Evolutionary conservation across 2,113 vertebrate species (phyloP).

Genomic region (Sceloporus undulatus): DNA sequence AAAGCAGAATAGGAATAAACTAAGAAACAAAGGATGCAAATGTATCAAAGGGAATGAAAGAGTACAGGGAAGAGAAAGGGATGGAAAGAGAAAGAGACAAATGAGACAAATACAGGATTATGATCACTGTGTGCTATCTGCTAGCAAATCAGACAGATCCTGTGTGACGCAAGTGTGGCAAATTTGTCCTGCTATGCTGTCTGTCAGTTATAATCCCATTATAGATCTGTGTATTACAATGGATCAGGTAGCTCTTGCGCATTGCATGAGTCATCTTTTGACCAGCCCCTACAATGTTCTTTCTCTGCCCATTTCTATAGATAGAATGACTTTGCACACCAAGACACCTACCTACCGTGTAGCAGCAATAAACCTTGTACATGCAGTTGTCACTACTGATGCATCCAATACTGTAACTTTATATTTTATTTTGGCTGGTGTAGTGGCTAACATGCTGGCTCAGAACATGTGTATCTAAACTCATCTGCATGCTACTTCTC

Average conservation of each 20-base stretch:
- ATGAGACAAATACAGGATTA: not conserved
- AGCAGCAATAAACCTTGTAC: not conserved
- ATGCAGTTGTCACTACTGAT: not conserved
- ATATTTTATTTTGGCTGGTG: not conserved
- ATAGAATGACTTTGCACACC: not conserved
- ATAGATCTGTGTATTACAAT: not conserved
- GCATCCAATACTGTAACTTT: not conserved
- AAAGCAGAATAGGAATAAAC: not conserved
- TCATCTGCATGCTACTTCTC: not conserved
- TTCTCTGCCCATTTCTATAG: not conserved
- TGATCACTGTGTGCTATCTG: not conserved
- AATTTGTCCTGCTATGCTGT: not conserved
- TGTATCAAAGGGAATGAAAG: not conserved
- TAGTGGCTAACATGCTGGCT: not conserved
- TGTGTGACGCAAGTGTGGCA: not conserved
- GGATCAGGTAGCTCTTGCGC: not conserved
- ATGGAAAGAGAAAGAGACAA: not conserved
- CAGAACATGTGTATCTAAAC: not conserved
- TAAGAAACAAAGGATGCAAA: not conserved
- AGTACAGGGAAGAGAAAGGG: no score
- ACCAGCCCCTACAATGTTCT: not conserved
- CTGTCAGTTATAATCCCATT: constrained; percentile 19
- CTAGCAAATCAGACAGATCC: not conserved
- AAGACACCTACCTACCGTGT: not conserved
- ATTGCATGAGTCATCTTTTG: not conserved